Evolutionary conservation across 2,888 invertebrate species (phyloP).

Genomic region (Cryptus armator): DNA sequence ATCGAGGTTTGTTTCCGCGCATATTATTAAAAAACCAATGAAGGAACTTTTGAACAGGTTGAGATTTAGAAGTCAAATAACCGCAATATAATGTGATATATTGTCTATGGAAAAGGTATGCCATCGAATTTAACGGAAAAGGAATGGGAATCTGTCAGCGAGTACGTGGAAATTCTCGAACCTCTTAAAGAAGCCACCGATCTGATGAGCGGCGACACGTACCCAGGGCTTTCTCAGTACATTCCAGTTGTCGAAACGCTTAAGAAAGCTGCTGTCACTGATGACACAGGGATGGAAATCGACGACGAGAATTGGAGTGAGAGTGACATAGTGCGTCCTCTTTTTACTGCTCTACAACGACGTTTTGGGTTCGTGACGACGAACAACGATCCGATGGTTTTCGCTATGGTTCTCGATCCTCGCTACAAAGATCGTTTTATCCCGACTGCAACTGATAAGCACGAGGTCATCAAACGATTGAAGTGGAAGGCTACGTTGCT

Average conservation of each 20-base stretch:
- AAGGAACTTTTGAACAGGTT: too few species aligned
- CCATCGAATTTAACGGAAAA: neutral
- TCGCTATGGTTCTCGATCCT: neutral
- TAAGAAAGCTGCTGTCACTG: neutral
- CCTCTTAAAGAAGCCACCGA: neutral
- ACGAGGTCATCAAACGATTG: neutral
- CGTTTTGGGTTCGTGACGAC: neutral
- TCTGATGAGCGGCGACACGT: neutral
- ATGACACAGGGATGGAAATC: neutral
- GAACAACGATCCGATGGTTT: neutral
- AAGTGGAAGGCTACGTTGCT: neutral
- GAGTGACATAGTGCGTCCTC: neutral
- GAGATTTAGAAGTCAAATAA: too few species aligned
- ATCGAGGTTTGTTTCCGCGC: neutral
- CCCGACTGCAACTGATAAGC: neutral
- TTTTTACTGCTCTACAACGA: neutral
- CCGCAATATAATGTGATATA: neutral
- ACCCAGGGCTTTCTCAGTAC: constrained; percentile 8
- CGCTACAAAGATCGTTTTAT: neutral
- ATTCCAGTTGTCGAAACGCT: neutral
- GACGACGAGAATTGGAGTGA: neutral
- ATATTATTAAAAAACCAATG: too few species aligned
- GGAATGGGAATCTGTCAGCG: neutral
- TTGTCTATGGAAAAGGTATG: neutral
- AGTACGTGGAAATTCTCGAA: neutral